Evolutionary conservation across 2,797 vertebrate species (phyloP).

Genomic region (Poeciliopsis turneri): DNA sequence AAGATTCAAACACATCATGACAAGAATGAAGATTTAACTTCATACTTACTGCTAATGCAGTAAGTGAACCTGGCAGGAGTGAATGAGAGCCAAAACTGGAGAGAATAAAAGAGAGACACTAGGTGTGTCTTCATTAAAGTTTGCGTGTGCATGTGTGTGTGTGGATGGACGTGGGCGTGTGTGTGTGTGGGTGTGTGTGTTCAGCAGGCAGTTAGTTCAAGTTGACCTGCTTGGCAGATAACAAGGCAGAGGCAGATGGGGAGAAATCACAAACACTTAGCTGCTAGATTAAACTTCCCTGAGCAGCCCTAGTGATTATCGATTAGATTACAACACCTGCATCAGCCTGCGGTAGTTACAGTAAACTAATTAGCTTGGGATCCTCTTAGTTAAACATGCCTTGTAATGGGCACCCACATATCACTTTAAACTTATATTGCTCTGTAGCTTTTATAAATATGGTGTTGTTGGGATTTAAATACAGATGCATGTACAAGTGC

Average conservation of each 20-base stretch:
- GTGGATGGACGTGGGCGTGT: background rate
- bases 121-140: background rate
- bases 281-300: slow-evolving; percentile 52
- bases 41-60: background rate
- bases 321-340: slow-evolving; percentile 53
- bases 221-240: slow-evolving; percentile 36
- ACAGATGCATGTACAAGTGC: background rate
- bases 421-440: background rate
- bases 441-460: background rate
- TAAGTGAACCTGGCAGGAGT: background rate
- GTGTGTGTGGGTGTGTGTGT: background rate
- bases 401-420: slow-evolving; percentile 17
- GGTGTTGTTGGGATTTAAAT: background rate
- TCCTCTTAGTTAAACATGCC: slow-evolving; percentile 20
- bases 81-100: background rate
- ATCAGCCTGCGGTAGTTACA: slow-evolving; percentile 32
- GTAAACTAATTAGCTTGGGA: slow-evolving; percentile 45
- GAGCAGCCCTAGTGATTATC: slow-evolving; percentile 57
- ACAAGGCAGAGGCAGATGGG: slow-evolving; percentile 48
- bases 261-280: slow-evolving; percentile 56
- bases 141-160: fast-evolving
- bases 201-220: slow-evolving; percentile 32
- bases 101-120: too few species aligned
- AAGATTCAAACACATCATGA: background rate
- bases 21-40: background rate